These are phyloP conservation scores for Simalia tracyae DNA, from an alignment of 2,797 vertebrate species.

Conservation along the genomic window DNA sequence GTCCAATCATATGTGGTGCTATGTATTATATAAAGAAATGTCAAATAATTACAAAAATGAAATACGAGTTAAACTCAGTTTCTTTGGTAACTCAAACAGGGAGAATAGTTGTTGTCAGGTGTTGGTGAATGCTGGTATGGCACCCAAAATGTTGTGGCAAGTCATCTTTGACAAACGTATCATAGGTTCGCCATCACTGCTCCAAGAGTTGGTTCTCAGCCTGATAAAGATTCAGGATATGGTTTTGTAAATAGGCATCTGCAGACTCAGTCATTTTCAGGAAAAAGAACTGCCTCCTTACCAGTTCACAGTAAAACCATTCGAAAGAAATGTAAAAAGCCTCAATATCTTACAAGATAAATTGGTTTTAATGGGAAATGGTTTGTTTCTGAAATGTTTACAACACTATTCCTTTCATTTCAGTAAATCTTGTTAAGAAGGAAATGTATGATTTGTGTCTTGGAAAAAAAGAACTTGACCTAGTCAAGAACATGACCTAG, in stretches of 20 bases:
- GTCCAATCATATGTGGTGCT: too few relatives aligned
- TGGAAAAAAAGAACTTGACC: neutral
- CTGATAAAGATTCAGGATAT: neutral
- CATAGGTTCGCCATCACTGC: too few relatives aligned
- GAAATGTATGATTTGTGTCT: neutral
- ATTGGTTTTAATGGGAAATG: neutral
- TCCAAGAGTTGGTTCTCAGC: neutral
- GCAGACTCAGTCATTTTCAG: neutral
- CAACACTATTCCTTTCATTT: neutral
- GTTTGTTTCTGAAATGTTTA: neutral
- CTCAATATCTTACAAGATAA: neutral
- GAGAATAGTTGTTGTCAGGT: too few relatives aligned
- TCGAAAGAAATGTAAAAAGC: neutral
- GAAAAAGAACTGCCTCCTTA: neutral
- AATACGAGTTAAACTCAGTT: too few relatives aligned
- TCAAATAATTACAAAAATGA: too few relatives aligned
- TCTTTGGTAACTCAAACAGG: too few relatives aligned
- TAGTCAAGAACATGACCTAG: neutral
- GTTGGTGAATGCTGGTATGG: too few relatives aligned
- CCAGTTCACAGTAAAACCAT: neutral
- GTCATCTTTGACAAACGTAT: too few relatives aligned
- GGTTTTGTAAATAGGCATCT: neutral
- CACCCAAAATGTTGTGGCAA: too few relatives aligned
- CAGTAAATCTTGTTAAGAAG: neutral
- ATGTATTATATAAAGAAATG: too few relatives aligned